Evolutionary conservation across 2,888 invertebrate genomes (phyloP).

Genomic region (Bellardia pandia): DNA sequence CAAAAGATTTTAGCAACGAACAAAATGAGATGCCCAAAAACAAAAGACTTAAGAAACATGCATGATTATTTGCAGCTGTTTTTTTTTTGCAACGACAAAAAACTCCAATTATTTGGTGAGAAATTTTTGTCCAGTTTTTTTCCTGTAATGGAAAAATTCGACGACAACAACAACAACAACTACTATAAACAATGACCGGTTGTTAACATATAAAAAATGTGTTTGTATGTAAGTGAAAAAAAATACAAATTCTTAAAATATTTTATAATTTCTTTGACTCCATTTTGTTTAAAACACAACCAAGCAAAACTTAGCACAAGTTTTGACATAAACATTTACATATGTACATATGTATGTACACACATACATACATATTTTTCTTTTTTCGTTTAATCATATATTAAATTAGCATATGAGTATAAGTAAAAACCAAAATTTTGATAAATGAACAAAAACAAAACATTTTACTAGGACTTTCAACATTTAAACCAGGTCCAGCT

Average conservation of each 20-base stretch:
- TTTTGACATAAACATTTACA: conserved; percentile 45
- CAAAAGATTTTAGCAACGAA: conserved; percentile 46
- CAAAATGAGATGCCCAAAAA: conserved; percentile 57
- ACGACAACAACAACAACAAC: conserved; percentile 41
- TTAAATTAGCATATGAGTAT: conserved; percentile 11
- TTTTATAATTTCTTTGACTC: conserved; percentile 61
- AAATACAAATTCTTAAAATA: conserved; percentile 63
- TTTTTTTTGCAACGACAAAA: conserved; percentile 34
- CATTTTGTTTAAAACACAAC: conserved; percentile 48
- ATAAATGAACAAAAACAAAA: conserved; percentile 33
- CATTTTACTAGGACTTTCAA: conserved; percentile 27
- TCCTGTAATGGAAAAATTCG: conserved; percentile 32
- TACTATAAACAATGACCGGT: conserved; percentile 54
- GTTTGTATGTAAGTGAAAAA: conserved; percentile 20
- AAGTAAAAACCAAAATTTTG: neutral
- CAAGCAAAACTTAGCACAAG: conserved; percentile 9
- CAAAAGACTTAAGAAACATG: conserved; percentile 66
- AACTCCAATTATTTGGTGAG: conserved; percentile 64
- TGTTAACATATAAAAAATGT: conserved; percentile 39
- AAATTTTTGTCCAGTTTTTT: conserved; percentile 63
- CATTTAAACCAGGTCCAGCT: neutral
- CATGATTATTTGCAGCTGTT: conserved; percentile 70
- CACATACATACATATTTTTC: neutral
- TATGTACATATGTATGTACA: neutral
- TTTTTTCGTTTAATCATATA: conserved; percentile 29